Percentiles rank a stretch among this genome's conserved stretches.
Evolutionary conservation across 2,888 invertebrate genomes (phyloP).

Genomic region (Fissipunctia ypsillon): DNA sequence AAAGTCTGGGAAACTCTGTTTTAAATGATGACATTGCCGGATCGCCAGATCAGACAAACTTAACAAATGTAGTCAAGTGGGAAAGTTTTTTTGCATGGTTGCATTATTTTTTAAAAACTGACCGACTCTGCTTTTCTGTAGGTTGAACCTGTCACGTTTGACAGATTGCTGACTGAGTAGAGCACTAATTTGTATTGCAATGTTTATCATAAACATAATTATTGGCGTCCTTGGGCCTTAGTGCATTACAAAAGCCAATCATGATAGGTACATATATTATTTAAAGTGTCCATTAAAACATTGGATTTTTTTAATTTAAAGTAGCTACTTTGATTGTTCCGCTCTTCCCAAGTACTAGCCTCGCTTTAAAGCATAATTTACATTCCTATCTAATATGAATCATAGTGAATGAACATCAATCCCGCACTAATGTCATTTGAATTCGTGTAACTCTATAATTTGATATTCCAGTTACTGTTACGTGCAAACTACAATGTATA

Average conservation of each 20-base stretch:
- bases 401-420: constrained; percentile 7
- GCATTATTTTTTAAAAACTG: too few relatives aligned
- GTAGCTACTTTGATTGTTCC: neutral
- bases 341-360: neutral
- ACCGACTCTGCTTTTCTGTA: too few relatives aligned
- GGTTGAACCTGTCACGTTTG: too few relatives aligned
- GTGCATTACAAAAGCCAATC: neutral
- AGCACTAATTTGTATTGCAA: neutral
- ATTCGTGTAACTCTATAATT: constrained; percentile 49
- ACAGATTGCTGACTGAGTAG: neutral
- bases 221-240: neutral
- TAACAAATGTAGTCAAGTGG: too few relatives aligned
- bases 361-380: neutral
- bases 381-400: neutral
- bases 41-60: too few relatives aligned
- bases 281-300: neutral
- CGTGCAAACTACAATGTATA: constrained; percentile 28
- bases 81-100: too few relatives aligned
- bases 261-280: neutral
- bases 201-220: too few relatives aligned
- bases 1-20: too few relatives aligned
- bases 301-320: too few relatives aligned
- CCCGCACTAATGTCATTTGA: constrained; percentile 25
- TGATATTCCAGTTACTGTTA: constrained; percentile 55
- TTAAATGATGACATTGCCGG: too few relatives aligned